These are phyloP conservation scores for Bruchidius siliquastri DNA, from an alignment of 2,888 invertebrate genomes.

Conservation along the genomic window DNA sequence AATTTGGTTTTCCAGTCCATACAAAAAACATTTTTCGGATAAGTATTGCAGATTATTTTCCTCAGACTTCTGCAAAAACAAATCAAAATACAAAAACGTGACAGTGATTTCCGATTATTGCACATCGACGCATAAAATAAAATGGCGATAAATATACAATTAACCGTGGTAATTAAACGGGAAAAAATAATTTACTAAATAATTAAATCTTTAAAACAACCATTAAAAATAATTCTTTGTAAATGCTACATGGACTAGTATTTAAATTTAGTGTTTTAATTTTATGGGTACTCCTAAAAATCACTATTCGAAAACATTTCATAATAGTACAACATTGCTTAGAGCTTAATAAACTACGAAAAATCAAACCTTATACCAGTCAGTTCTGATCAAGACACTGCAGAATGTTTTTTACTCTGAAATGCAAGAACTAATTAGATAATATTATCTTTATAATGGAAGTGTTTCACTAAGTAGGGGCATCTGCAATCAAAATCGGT, in stretches of 20 bases:
- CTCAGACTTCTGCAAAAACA: not conserved
- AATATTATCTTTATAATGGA: no score
- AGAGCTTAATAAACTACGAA: not conserved
- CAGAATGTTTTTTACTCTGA: no score
- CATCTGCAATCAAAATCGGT: no score
- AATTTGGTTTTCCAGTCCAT: no score
- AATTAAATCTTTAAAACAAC: not conserved
- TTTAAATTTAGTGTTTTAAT: not conserved
- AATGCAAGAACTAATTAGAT: no score
- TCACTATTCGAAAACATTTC: not conserved
- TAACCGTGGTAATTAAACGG: not conserved
- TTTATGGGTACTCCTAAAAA: not conserved
- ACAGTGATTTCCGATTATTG: not conserved
- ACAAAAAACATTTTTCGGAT: no score
- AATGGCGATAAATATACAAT: not conserved
- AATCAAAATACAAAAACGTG: not conserved
- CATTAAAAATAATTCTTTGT: not conserved
- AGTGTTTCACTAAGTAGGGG: no score
- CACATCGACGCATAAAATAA: not conserved
- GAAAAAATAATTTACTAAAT: not conserved
- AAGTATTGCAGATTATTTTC: no score
- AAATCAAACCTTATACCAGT: not conserved
- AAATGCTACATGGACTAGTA: not conserved
- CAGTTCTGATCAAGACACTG: not conserved
- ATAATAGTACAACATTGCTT: not conserved